These are phyloP conservation scores for Pseudomugil tenellus DNA, from an alignment of 2,797 vertebrate genomes.

Conservation along the genomic window DNA sequence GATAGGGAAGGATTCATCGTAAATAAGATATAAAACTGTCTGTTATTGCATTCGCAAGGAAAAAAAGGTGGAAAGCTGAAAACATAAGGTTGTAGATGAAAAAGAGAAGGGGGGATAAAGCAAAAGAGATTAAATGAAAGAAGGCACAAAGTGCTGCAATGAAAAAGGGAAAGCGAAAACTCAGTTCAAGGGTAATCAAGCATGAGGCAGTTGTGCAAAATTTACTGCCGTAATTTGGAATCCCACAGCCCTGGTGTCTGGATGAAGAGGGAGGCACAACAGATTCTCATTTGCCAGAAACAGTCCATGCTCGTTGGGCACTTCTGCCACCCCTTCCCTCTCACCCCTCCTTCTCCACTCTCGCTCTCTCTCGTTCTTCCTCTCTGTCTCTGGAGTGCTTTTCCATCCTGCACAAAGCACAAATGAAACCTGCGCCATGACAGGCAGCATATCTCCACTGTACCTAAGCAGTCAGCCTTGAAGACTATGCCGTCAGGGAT, in stretches of 20 bases:
- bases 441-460: slow-evolving; percentile 56
- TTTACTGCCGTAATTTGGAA: slow-evolving; percentile 77
- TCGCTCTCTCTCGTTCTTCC: slow-evolving; percentile 34
- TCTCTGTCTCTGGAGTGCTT: slow-evolving; percentile 40
- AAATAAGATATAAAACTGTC: slow-evolving; percentile 5
- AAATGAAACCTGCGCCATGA: slow-evolving; percentile 68
- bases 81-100: slow-evolving; percentile 16
- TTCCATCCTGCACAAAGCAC: slow-evolving; percentile 46
- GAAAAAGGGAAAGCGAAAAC: slow-evolving; percentile 50
- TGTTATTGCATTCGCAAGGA: slow-evolving; percentile 16
- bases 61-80: slow-evolving; percentile 1
- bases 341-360: neutral
- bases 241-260: slow-evolving; percentile 65
- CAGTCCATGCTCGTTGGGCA: slow-evolving; percentile 60
- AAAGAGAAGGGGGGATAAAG: slow-evolving; percentile 32
- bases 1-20: neutral
- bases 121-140: slow-evolving; percentile 56
- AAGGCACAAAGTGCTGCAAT: slow-evolving; percentile 40
- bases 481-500: slow-evolving; percentile 57
- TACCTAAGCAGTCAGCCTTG: slow-evolving; percentile 70
- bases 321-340: slow-evolving; percentile 49
- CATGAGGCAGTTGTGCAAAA: slow-evolving; percentile 73
- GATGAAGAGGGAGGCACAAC: slow-evolving; percentile 69
- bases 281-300: slow-evolving; percentile 76
- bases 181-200: slow-evolving; percentile 77